Evolutionary conservation across 2,888 invertebrate genomes (phyloP).

Genomic region (Meganola albula): DNA sequence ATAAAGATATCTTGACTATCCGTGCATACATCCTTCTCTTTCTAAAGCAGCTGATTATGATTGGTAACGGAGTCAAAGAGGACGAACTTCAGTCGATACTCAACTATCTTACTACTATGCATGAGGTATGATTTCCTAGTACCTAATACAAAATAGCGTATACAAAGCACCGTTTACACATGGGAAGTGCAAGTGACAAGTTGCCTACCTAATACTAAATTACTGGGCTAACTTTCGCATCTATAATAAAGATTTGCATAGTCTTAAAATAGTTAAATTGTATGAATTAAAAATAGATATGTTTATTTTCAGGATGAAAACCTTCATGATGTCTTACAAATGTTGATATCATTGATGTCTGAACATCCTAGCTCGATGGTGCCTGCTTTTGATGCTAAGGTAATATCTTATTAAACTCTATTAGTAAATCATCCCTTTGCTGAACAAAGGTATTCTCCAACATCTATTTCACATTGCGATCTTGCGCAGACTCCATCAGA

Average conservation of each 20-base stretch:
- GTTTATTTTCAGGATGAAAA: slow-evolving; percentile 90
- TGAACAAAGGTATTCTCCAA: too few relatives aligned
- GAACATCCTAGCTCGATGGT: slow-evolving; percentile 99
- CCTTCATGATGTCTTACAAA: slow-evolving; percentile 97
- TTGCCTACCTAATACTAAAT: too few relatives aligned
- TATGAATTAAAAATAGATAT: not conserved
- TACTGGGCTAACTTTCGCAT: too few relatives aligned
- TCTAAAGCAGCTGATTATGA: slow-evolving; percentile 96
- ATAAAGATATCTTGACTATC: slow-evolving; percentile 95
- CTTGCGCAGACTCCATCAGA: too few relatives aligned
- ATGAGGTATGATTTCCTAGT: slow-evolving; percentile 83
- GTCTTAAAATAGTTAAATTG: not conserved
- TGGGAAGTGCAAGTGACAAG: too few relatives aligned
- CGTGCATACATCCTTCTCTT: slow-evolving; percentile 96
- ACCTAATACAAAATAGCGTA: too few relatives aligned
- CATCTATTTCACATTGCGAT: too few relatives aligned
- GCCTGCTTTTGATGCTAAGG: slow-evolving; percentile 97
- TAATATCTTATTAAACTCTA: too few relatives aligned
- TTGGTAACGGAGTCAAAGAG: slow-evolving; percentile 97
- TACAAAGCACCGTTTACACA: too few relatives aligned
- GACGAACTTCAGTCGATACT: slow-evolving; percentile 99
- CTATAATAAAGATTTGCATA: too few relatives aligned
- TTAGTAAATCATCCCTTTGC: too few relatives aligned
- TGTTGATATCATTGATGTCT: slow-evolving; percentile 97
- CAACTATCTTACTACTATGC: slow-evolving; percentile 98